Percentiles rank a stretch among this genome's conserved stretches.
Conservation (phyloP, 1,140 invertebrate genomes). For the Drosophila biarmipes region DNA sequence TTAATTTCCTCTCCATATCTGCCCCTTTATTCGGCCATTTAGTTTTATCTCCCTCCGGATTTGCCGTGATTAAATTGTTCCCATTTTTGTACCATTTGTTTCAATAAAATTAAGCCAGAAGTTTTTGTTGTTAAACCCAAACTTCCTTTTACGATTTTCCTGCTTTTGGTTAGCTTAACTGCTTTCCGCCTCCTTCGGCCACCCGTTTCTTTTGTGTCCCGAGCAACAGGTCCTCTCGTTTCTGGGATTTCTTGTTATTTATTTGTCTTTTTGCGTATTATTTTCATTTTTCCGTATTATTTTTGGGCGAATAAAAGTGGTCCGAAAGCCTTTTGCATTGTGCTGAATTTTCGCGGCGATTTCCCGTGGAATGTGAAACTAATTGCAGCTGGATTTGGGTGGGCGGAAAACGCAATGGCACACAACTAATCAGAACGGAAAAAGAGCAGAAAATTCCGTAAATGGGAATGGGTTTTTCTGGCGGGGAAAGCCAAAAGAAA, state of each 20-base stretch:
- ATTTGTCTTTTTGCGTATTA: constrained; percentile 28
- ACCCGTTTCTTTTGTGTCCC: constrained; percentile 16
- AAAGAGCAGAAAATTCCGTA: constrained; percentile 6
- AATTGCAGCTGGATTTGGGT: constrained; percentile 20
- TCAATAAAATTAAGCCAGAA: constrained; percentile 50
- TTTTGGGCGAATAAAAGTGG: constrained; percentile 1
- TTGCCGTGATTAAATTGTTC: constrained; percentile 15
- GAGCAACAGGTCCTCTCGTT: constrained; percentile 45
- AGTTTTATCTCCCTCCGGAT: constrained; percentile 28
- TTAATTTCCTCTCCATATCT: constrained; percentile 4
- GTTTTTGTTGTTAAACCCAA: constrained; percentile 40
- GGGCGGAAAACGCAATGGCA: constrained; percentile 20
- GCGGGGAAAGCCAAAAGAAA: constrained; percentile 12
- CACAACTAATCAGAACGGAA: constrained; percentile 32
- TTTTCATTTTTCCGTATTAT: constrained; percentile 17
- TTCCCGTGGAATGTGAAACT: constrained; percentile 31
- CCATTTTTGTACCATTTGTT: constrained; percentile 41
- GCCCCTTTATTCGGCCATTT: constrained; percentile 7
- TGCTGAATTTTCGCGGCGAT: constrained; percentile 13
- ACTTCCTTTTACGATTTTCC: constrained; percentile 45
- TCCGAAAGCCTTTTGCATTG: constrained; percentile 19
- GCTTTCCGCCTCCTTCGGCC: constrained; percentile 7
- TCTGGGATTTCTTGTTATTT: constrained; percentile 44
- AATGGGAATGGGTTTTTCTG: neutral
- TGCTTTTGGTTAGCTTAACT: constrained; percentile 34